Percentiles rank a stretch among this genome's conserved stretches.
Conservation (phyloP, 2,113 vertebrate species). For the Ascaphus truei region DNA sequence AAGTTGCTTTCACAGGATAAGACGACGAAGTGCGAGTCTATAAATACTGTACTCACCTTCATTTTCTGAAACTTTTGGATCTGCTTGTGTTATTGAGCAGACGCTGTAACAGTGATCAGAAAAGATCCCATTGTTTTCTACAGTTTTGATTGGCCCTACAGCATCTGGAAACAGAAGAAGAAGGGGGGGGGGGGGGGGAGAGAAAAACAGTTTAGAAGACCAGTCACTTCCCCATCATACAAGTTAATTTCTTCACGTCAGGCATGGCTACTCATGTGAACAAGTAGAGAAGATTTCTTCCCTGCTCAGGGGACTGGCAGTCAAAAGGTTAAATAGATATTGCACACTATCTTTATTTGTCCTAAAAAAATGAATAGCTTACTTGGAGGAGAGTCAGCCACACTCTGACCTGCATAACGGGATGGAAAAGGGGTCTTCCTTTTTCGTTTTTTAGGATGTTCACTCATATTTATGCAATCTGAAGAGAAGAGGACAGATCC, state of each 20-base stretch:
- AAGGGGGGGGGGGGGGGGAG: too few species aligned
- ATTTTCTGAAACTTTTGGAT: conserved; percentile 58
- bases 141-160: conserved; percentile 63
- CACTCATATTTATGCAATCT: conserved; percentile 66
- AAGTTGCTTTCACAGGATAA: too few species aligned
- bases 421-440: conserved; percentile 74
- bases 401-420: conserved; percentile 64
- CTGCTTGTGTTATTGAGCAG: conserved; percentile 71
- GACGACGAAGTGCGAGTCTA: too few species aligned
- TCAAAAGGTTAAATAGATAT: too few species aligned
- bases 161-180: conserved; percentile 55
- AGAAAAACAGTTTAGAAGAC: too few species aligned
- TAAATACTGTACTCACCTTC: conserved; percentile 59
- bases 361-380: neutral
- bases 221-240: too few species aligned
- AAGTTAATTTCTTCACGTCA: too few species aligned
- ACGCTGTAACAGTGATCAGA: conserved; percentile 76
- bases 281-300: too few species aligned
- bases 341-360: too few species aligned
- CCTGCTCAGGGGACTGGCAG: too few species aligned
- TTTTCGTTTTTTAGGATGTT: conserved; percentile 76
- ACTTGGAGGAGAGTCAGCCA: neutral
- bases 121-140: conserved; percentile 73
- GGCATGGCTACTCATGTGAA: too few species aligned
- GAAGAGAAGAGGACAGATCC: conserved; percentile 37